Evolutionary conservation across 2,113 vertebrate species (phyloP).

Genomic region (Origma solitaria): DNA sequence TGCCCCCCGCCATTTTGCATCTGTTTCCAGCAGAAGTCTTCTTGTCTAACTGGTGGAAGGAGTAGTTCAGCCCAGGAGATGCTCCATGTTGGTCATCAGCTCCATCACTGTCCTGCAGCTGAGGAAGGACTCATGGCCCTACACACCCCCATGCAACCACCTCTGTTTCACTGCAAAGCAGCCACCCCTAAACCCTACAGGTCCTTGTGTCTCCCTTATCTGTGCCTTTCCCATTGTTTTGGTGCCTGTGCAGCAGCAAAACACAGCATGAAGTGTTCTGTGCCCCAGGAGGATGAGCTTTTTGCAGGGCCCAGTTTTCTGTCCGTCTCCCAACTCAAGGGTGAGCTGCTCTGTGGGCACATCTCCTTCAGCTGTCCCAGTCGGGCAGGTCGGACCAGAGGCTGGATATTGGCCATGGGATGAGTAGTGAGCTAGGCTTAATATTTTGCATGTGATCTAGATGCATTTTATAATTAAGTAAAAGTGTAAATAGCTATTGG

Average conservation of each 20-base stretch:
- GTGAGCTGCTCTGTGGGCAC: not conserved
- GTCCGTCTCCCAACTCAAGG: not conserved
- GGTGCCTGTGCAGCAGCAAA: not conserved
- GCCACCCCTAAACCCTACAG: no score
- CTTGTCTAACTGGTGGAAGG: not conserved
- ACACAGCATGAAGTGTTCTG: not conserved
- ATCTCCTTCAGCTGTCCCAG: not conserved
- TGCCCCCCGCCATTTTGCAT: not conserved
- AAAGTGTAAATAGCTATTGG: not conserved
- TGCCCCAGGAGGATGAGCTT: not conserved
- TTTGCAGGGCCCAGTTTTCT: not conserved
- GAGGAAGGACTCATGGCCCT: not conserved
- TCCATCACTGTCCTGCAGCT: not conserved
- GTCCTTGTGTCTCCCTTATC: not conserved
- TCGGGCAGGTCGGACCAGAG: rapidly evolving
- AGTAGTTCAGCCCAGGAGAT: not conserved
- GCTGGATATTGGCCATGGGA: not conserved
- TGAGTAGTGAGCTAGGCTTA: not conserved
- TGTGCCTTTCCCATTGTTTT: not conserved
- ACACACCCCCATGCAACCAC: rapidly evolving
- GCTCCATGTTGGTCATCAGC: not conserved
- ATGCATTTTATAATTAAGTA: not conserved
- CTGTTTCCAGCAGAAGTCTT: not conserved
- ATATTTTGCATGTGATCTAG: not conserved
- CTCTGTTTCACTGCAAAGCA: not conserved